Conservation (phyloP, 2,797 vertebrate species). For the Parauchenoglanis punctatus region DNA sequence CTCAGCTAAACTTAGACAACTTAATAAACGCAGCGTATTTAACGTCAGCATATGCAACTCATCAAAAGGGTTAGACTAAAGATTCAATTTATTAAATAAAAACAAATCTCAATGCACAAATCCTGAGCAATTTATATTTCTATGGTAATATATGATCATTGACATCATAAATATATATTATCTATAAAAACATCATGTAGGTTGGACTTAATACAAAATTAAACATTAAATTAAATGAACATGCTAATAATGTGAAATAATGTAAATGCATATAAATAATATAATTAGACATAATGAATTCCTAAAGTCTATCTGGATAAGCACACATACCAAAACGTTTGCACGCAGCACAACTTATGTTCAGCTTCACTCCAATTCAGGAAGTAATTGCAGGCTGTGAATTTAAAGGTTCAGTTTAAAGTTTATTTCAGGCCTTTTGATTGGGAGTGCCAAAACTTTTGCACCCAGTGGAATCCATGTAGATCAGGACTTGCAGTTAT, state of each 20-base stretch:
- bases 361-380: not conserved
- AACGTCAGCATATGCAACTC: not conserved
- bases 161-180: not conserved
- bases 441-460: not conserved
- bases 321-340: not conserved
- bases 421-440: not conserved
- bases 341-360: not conserved
- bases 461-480: not conserved
- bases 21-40: not conserved
- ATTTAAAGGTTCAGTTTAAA: not conserved
- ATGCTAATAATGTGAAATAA: not conserved
- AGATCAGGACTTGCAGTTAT: not conserved
- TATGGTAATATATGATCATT: not conserved
- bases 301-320: not conserved
- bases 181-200: not conserved
- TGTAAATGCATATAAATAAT: not conserved
- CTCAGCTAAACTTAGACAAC: not conserved
- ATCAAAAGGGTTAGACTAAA: not conserved
- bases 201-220: not conserved
- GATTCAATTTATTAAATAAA: no score
- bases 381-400: not conserved
- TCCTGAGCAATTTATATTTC: not conserved
- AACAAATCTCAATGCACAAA: not conserved
- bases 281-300: not conserved
- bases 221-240: not conserved